A percentile compares a stretch with the other conserved stretches of the same genome.
These are phyloP conservation scores for Caenorhabditis sulstoni DNA, from an alignment of 2,888 invertebrate species.

Conservation along the genomic window DNA sequence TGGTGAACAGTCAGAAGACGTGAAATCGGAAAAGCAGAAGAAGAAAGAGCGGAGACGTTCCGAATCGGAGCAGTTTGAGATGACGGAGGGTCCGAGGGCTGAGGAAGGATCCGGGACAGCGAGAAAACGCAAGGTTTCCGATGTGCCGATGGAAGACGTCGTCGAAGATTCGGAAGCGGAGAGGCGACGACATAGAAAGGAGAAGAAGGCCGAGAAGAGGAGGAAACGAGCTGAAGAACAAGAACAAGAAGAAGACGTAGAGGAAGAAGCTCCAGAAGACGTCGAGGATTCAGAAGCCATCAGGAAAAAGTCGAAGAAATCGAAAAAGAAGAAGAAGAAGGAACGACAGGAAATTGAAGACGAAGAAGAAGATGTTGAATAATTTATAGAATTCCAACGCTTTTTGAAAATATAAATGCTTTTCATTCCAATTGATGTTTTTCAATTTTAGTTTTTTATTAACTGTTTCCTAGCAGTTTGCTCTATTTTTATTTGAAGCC, in stretches of 20 bases:
- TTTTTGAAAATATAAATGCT: no score
- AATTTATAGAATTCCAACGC: no score
- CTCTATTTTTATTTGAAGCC: not conserved
- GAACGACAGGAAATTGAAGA: not conserved
- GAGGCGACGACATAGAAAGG: no score
- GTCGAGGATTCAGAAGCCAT: slow-evolving; percentile 8
- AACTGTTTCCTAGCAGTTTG: no score
- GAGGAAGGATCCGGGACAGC: not conserved
- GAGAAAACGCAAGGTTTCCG: not conserved
- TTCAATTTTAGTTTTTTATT: no score
- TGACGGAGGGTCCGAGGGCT: not conserved
- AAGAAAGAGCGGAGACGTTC: not conserved
- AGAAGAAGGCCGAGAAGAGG: no score
- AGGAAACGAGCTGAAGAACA: not conserved
- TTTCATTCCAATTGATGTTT: not conserved
- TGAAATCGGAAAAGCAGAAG: not conserved
- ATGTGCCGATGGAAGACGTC: not conserved
- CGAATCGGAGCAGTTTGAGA: not conserved
- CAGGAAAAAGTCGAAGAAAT: slow-evolving; percentile 6
- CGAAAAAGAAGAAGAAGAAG: slow-evolving; percentile 5
- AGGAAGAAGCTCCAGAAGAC: not conserved
- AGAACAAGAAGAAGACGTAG: not conserved
- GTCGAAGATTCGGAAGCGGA: not conserved
- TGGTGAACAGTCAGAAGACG: not conserved
- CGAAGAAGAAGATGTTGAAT: not conserved